Conservation (phyloP, 2,113 vertebrate species). For the Alectura lathami region DNA sequence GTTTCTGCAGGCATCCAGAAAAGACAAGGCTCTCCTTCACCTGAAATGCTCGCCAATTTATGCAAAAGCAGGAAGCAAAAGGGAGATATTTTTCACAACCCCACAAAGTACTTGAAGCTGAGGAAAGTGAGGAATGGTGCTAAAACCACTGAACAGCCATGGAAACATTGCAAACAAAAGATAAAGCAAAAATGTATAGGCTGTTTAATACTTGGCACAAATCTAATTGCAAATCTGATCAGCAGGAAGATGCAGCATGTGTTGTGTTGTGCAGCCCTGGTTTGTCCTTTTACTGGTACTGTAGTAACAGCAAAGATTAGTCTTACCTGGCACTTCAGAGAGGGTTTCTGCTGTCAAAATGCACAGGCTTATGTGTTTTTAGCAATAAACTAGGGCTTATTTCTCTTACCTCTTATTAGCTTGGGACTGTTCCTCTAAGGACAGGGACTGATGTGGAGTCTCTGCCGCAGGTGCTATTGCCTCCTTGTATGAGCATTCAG, state of each 20-base stretch:
- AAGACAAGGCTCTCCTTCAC: background rate
- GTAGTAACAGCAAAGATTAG: background rate
- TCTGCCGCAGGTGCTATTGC: background rate
- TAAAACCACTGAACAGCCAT: background rate
- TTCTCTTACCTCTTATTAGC: background rate
- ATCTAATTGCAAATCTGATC: background rate
- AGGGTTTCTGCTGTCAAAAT: background rate
- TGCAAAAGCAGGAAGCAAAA: background rate
- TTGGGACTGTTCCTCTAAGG: background rate
- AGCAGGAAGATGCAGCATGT: fast-evolving
- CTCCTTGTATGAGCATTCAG: background rate
- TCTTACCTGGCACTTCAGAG: background rate
- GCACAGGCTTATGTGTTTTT: background rate
- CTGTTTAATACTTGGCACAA: background rate
- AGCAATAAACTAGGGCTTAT: background rate
- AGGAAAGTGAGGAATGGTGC: background rate
- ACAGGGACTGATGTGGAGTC: background rate
- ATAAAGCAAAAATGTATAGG: background rate
- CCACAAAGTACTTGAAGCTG: background rate
- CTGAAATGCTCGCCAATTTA: background rate
- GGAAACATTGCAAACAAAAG: background rate
- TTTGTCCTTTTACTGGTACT: background rate
- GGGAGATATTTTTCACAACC: background rate
- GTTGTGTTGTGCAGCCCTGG: background rate
- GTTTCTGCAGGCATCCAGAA: background rate